phyloP scores from a whole-genome alignment of 2,113 vertebrate genomes.

The Chiloscyllium plagiosum region DNA sequence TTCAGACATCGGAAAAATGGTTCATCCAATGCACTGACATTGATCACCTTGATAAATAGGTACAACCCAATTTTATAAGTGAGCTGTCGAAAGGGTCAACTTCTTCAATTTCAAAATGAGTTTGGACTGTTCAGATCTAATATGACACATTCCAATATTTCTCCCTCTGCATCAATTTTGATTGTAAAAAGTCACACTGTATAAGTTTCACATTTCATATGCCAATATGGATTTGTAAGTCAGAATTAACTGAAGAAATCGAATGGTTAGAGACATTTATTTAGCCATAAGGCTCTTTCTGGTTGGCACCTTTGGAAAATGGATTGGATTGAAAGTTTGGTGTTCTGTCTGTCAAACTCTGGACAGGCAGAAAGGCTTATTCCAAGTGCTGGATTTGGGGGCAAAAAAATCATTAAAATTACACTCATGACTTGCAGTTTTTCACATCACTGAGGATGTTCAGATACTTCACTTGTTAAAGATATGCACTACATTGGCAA shows the following conservation, averaged over 20 bases:
- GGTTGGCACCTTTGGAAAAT: neutral
- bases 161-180: neutral
- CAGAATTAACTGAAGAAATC: neutral
- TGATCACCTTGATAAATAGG: neutral
- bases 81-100: neutral
- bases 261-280: neutral
- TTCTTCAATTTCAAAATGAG: constrained; percentile 15
- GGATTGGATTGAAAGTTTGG: neutral
- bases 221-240: neutral
- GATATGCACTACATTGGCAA: neutral
- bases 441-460: neutral
- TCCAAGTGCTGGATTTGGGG: neutral
- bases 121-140: constrained; percentile 10
- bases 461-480: neutral
- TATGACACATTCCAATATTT: constrained; percentile 3
- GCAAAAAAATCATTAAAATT: neutral
- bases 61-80: constrained; percentile 20
- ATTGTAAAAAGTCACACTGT: neutral
- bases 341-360: neutral
- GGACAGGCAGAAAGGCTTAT: neutral
- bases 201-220: neutral
- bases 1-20: neutral
- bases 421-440: neutral
- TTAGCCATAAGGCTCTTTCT: neutral
- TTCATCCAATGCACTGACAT: neutral